Evolutionary conservation across 1,140 invertebrate genomes (phyloP).

Genomic region (Lordiphosa clarofinis): DNA sequence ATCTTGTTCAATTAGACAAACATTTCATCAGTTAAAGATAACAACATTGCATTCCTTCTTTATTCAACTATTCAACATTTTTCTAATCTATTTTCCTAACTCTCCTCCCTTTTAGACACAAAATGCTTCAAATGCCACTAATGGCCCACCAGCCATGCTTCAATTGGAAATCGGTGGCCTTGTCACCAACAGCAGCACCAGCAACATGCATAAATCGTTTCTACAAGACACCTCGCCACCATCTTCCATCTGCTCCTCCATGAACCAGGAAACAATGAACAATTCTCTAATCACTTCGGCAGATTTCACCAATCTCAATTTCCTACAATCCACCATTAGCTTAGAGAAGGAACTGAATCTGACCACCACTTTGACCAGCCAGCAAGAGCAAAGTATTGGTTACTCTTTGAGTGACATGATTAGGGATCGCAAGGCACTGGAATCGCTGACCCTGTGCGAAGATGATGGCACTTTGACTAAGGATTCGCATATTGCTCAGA

Average conservation of each 20-base stretch:
- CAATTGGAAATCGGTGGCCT: conserved; percentile 72
- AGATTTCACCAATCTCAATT: conserved; percentile 75
- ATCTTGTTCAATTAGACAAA: too few species aligned
- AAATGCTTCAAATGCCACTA: conserved; percentile 29
- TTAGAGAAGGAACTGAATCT: conserved; percentile 48
- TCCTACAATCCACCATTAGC: conserved; percentile 66
- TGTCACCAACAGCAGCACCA: conserved; percentile 44
- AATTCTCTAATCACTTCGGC: conserved; percentile 77
- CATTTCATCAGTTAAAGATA: too few species aligned
- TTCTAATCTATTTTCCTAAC: too few species aligned
- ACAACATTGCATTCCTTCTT: too few species aligned
- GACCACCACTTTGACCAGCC: conserved; percentile 39
- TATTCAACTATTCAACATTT: too few species aligned
- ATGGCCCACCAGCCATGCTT: conserved; percentile 38
- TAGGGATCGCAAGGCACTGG: conserved; percentile 65
- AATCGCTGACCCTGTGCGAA: conserved; percentile 67
- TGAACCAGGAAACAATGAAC: conserved; percentile 72
- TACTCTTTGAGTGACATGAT: conserved; percentile 73
- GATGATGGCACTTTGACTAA: conserved; percentile 75
- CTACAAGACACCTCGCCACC: conserved; percentile 77
- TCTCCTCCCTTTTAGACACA: conserved; percentile 27
- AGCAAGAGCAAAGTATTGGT: conserved; percentile 18
- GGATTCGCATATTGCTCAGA: conserved; percentile 75
- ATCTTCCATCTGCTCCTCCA: conserved; percentile 73
- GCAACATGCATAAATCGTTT: conserved; percentile 74